Base-by-base conservation (phyloP, 2,113 vertebrate species). In the Cyanoliseus patagonus region DNA sequence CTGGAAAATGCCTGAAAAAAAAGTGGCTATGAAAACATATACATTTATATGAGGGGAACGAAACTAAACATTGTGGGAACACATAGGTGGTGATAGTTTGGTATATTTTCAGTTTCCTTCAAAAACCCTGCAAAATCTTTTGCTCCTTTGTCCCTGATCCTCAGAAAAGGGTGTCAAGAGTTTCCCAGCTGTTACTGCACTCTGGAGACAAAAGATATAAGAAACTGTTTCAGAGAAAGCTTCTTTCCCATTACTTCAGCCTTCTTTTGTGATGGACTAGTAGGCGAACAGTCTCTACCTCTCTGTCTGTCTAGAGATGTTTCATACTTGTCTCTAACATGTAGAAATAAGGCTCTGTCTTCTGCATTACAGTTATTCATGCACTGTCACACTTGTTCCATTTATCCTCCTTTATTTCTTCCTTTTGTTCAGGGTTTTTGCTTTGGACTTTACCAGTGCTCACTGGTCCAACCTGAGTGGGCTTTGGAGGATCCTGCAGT, bases 401-500 rank as follows among this genome's bases (percentile, higher is more conserved):
- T 25, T 78, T 72, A 10, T 30, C 2, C 7, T 88, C 6, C 11
- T 7, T 42, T 49, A 8, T 23, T 59, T 31, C 20, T 12, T 52
- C 7, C 6, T 70, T 62, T 73, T 10, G 0, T 62, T 69, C 11
- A 52, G 25, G 14, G 7, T 1, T 44, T 83, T 64, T 57, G 15
- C 9, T 27, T 49, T 82, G 74, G 17, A n/a, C 13, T 80, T 79
- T 39, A 35, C 0, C 0, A 14, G 22, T 20, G 31, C 8, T 86
- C 13, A 4, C 11, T 39, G 11, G 0, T 42, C 41, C 85, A 13
- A 6, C 17, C 16, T 55, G 33, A 27, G 6, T 6, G 16, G n/a
- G 7, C 20, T 9, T 59, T 35, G 31, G 8, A 52, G 4, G 8
- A 24, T 24, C 15, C 7, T 4, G 1, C 1, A 1, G 11, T 37